Conservation (phyloP, 2,888 invertebrate genomes). For the Drosophila quinaria region DNA sequence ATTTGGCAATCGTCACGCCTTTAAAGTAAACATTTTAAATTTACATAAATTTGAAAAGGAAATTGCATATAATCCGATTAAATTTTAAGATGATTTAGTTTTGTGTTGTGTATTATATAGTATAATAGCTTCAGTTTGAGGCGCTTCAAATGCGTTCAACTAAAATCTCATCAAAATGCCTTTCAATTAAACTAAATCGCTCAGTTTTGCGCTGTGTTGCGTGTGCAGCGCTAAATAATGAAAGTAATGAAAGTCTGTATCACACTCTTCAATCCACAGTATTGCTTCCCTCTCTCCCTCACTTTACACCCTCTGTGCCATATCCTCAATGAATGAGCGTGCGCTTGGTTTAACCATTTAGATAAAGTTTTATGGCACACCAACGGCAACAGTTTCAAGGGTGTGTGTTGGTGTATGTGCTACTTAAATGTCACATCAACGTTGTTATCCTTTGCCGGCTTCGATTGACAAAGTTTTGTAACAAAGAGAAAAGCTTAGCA, state of each 20-base stretch:
- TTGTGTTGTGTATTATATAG: not conserved
- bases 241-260: conserved; percentile 69
- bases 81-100: conserved; percentile 14
- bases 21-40: not conserved
- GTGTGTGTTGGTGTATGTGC: conserved; percentile 28
- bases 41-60: not conserved
- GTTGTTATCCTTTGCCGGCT: conserved; percentile 57
- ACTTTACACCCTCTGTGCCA: not conserved
- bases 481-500: conserved; percentile 52
- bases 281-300: not conserved
- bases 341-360: conserved; percentile 77
- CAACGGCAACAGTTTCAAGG: conserved; percentile 58
- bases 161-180: conserved; percentile 72
- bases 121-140: conserved; percentile 16
- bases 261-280: conserved; percentile 17
- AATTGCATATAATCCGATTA: conserved; percentile 29
- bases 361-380: conserved; percentile 78
- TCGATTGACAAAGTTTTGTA: conserved; percentile 73
- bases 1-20: not conserved
- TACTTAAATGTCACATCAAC: conserved; percentile 62
- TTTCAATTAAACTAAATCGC: conserved; percentile 76
- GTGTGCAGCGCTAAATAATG: conserved; percentile 65
- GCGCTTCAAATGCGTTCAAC: conserved; percentile 57
- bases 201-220: conserved; percentile 58
- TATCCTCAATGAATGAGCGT: conserved; percentile 47